Conservation (phyloP, 2,797 vertebrate genomes). For the Acomys russatus region DNA sequence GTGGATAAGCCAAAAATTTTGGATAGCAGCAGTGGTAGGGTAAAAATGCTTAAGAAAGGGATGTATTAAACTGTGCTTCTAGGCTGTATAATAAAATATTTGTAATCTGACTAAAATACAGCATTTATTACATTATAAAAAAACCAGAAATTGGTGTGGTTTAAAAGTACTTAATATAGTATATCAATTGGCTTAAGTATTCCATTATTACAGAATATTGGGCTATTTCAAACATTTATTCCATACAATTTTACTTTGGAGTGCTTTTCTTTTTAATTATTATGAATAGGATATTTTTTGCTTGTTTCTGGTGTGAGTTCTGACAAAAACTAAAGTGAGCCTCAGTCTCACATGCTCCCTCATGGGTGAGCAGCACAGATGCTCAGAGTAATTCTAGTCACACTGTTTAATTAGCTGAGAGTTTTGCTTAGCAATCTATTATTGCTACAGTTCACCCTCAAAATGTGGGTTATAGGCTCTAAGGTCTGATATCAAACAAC, state of each 20-base stretch:
- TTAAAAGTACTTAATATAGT: neutral
- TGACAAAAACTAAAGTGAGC: constrained; percentile 6
- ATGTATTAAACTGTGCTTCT: neutral
- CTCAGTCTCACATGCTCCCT: constrained; percentile 27
- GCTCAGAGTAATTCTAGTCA: constrained; percentile 19
- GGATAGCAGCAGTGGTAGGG: constrained; percentile 34
- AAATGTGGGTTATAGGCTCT: constrained; percentile 53
- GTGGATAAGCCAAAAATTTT: constrained; percentile 69
- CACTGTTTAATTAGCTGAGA: constrained; percentile 41
- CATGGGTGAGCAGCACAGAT: neutral
- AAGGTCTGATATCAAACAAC: neutral
- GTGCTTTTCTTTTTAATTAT: constrained; percentile 40
- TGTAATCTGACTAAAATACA: constrained; percentile 9
- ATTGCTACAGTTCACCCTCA: constrained; percentile 45
- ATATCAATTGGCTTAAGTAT: neutral
- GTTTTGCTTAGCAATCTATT: constrained; percentile 63
- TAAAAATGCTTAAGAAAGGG: constrained; percentile 30
- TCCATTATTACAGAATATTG: neutral
- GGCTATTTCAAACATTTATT: constrained; percentile 48
- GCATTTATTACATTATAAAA: neutral
- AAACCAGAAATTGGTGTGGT: neutral
- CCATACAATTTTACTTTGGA: constrained; percentile 1
- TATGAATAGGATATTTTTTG: neutral
- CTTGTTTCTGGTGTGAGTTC: constrained; percentile 55
- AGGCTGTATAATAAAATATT: constrained; percentile 23